Base-by-base conservation (phyloP, 2,888 invertebrate genomes). In the Cataglyphis rosenhaueri region DNA sequence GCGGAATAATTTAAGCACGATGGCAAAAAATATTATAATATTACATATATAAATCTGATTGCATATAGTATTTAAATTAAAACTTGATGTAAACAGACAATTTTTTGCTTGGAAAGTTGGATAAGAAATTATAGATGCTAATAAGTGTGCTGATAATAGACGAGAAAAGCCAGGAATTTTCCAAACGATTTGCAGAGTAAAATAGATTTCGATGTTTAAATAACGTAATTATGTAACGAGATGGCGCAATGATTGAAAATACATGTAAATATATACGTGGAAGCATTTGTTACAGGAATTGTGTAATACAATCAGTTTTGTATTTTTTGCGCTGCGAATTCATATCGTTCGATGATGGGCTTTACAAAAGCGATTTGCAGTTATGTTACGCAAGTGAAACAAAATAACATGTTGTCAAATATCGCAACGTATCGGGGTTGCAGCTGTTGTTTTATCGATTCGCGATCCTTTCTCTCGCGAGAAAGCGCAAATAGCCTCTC, bases 351-450 rank as follows among this genome's bases (percentile, higher is more conserved):
- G 15, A 68, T 41, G 15, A 25, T 29, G 70, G 41, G 57, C 41
- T 70, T 76, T 76, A 76, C 76, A 76, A 76, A 68, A 25, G 70
- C 76, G 75, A 78, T 78, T 78, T 78, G 70, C 52, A 71, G 57
- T 21, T 32, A n/a, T n/a, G n/a, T 52, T 57, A 59, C 70, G 71
- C 78, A 44, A 70, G 35, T 25, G 71, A 12, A 71, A 32, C 70
- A 15, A 59, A 79, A 59, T 59, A 59, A 44, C 78, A 48, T 35
- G 44, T 70, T 61, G 71, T 59, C 78, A 71, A 71, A 70, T 44
- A 12, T 25, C 61, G 62, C 9, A 21, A 25, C 55, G 71, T 5
- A 48, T 76, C 21, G 32, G 10, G 25, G n/a, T 6, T 35, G 55
- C 71, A 76, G 68, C 18, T 66, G 57, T 57, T 48, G 59, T 44